Percentiles rank a stretch among this genome's conserved stretches.
phyloP scores from a whole-genome alignment of 1,140 invertebrate genomes.

The Aphaenogaster ashmeadi region DNA sequence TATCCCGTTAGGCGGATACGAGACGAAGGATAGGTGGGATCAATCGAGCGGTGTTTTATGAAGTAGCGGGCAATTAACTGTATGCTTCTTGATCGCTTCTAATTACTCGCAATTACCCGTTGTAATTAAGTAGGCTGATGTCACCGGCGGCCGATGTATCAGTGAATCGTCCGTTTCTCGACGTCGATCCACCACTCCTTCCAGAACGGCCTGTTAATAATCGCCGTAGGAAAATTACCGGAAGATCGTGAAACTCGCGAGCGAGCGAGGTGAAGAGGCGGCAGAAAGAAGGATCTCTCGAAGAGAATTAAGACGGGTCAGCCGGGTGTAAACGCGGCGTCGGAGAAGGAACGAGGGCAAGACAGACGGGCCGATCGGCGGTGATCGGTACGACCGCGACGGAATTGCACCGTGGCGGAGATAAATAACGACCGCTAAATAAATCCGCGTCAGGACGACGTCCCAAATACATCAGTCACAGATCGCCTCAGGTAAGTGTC shows the following conservation, averaged over 20 bases:
- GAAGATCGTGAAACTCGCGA: conserved; percentile 49
- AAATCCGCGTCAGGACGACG: conserved; percentile 80
- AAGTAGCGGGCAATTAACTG: conserved; percentile 78
- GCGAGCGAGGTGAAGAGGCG: neutral
- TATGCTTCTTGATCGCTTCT: conserved; percentile 83
- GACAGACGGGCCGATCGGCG: conserved; percentile 24
- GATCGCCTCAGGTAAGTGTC: conserved; percentile 78
- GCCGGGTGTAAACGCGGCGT: conserved; percentile 8
- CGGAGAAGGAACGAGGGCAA: conserved; percentile 30
- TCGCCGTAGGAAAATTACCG: conserved; percentile 60
- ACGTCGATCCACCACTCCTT: conserved; percentile 57
- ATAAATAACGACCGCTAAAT: conserved; percentile 70
- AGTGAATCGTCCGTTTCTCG: conserved; percentile 71
- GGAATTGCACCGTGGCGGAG: conserved; percentile 63
- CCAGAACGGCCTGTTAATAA: conserved; percentile 28
- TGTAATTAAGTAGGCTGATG: conserved; percentile 83
- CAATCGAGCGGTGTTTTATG: conserved; percentile 60
- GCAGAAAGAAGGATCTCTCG: neutral
- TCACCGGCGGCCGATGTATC: conserved; percentile 75
- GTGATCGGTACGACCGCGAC: conserved; percentile 58
- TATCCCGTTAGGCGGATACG: neutral
- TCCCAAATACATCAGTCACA: conserved; percentile 82
- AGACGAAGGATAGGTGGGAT: conserved; percentile 32
- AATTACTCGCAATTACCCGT: conserved; percentile 83
- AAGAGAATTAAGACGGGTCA: conserved; percentile 22